These are phyloP conservation scores for Chelmon rostratus DNA, from an alignment of 2,797 vertebrate species.

Conservation along the genomic window DNA sequence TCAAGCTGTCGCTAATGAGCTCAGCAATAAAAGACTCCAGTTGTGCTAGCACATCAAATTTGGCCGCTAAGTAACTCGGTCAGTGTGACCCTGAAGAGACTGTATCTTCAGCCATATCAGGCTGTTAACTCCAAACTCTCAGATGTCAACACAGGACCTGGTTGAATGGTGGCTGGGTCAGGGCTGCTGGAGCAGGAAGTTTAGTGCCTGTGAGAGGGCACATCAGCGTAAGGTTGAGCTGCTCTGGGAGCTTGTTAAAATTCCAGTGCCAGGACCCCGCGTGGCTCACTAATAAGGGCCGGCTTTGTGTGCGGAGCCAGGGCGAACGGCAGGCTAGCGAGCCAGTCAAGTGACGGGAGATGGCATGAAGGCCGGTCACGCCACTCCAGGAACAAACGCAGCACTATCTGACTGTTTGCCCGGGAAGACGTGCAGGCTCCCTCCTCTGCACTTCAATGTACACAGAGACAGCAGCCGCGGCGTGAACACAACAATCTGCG, in stretches of 20 bases:
- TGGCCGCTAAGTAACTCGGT: slow-evolving; percentile 30
- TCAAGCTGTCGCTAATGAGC: slow-evolving; percentile 69
- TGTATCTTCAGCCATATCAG: slow-evolving; percentile 29
- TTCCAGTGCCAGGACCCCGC: slow-evolving; percentile 77
- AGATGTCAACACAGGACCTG: slow-evolving; percentile 49
- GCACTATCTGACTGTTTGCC: slow-evolving; percentile 67
- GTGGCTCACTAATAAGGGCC: slow-evolving; percentile 77
- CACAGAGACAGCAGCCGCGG: slow-evolving; percentile 20
- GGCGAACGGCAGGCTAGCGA: slow-evolving; percentile 59
- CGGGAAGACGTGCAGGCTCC: slow-evolving; percentile 28
- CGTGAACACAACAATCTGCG: slow-evolving; percentile 39
- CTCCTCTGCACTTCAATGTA: slow-evolving; percentile 43
- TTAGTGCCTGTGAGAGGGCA: slow-evolving; percentile 58
- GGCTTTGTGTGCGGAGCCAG: slow-evolving; percentile 73
- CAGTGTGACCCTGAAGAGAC: slow-evolving; percentile 30
- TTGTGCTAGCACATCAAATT: slow-evolving; percentile 37
- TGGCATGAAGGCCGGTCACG: slow-evolving; percentile 73
- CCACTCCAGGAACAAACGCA: slow-evolving; percentile 75
- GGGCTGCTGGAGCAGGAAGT: slow-evolving; percentile 59
- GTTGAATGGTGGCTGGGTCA: slow-evolving; percentile 51
- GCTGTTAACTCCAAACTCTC: slow-evolving; percentile 36
- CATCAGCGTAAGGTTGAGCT: slow-evolving; percentile 76
- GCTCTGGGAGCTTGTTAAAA: slow-evolving; percentile 83
- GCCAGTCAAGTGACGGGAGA: slow-evolving; percentile 79
- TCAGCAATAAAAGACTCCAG: slow-evolving; percentile 51